Base-by-base conservation (phyloP, 2,113 vertebrate genomes). In the Motacilla tschutschensis region DNA sequence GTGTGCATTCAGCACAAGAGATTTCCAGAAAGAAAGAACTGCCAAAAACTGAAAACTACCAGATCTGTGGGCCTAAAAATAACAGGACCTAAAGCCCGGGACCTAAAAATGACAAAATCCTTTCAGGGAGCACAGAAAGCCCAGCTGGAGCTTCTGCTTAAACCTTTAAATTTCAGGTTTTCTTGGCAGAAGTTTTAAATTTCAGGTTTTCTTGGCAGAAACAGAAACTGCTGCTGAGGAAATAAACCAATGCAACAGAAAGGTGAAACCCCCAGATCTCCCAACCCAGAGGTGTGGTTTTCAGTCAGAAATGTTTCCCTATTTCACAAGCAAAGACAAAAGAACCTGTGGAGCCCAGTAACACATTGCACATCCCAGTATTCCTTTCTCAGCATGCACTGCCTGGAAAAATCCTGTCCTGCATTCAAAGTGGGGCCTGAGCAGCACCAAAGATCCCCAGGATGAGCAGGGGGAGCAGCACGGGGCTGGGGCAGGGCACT, bases 321-420 rank as follows among this genome's bases (percentile, higher is more conserved):
- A 2, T 17, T 25, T 46, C 8, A 41, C 15, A 57, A 48, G 53
- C 24, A 59, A 55, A 60, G 14, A 3, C 31, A 35, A 67, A 46
- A 57, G 13, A 17, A 8, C 3, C 10, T 5, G 12, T 0, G 0
- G 7, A 62, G 15, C 21, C 0, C 1, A 65, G 9, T 35, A 17
- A 35, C 2, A 24, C n/a, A 14, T 33, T 22, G 3, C 6, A 55
- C 20, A 55, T 7, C 18, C 0, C 1, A 57, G 9, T 1, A 35
- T 5, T 15, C 41, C 50, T 29, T 82, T 19, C 38, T 28, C 60
- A 20, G 38, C 0, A 0, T 4, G 10, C 8, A 1, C 1, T 20
- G 12, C 12, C 31, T 19, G 55, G 19, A 66, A 63, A 77, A 80
- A 35, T 4, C n/a, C 80, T 2, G 0, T 1, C 29, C 57, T 25